Evolutionary conservation across 2,797 vertebrate species (phyloP), one percentile per base, ranked within the genome.

Genomic region (Potorous gilbertii): DNA sequence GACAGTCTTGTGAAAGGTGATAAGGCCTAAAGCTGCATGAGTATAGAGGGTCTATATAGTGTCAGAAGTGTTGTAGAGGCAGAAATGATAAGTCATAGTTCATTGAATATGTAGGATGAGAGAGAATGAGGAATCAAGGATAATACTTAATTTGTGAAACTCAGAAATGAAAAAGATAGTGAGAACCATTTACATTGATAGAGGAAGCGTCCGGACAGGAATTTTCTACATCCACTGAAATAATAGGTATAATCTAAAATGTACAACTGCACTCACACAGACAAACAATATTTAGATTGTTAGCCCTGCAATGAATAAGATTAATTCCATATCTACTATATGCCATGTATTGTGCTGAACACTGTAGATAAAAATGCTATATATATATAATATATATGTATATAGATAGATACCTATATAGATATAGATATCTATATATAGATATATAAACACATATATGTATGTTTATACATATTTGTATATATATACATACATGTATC

Each of bases 11-110:
- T 40, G n/a, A 74, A 6, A 74, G n/a, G 6, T 9, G 66, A 21
- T 40, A 74, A 74, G 6, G 3, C 3, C n/a, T 34, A 28, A 62
- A 62, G 59, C 29, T 62, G 12, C 34, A 66, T 0, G 1, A 16
- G 62, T n/a, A 0, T 0, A n/a, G 4, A 6, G 14, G 34, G 34
- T 16, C 16, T 0, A n/a, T 16, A n/a, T 18, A 66, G 1, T 18
- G 14, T 66, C 34, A n/a, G 62, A 66, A 14, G n/a, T 8, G 13
- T 34, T 59, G 59, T n/a, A n/a, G 57, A 59, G 34, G n/a, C 1
- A 9, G 16, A 40, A 74, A 40, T n/a, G 6, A 74, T 40, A 8
- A 74, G 40, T 74, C 66, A 40, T 6, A 40, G 2, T 1, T 16
- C 1, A 66, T 40, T 74, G 62, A 16, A 3, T 74, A 40, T 74